phyloP scores from a whole-genome alignment of 2,113 vertebrate species.

The Nestor notabilis region DNA sequence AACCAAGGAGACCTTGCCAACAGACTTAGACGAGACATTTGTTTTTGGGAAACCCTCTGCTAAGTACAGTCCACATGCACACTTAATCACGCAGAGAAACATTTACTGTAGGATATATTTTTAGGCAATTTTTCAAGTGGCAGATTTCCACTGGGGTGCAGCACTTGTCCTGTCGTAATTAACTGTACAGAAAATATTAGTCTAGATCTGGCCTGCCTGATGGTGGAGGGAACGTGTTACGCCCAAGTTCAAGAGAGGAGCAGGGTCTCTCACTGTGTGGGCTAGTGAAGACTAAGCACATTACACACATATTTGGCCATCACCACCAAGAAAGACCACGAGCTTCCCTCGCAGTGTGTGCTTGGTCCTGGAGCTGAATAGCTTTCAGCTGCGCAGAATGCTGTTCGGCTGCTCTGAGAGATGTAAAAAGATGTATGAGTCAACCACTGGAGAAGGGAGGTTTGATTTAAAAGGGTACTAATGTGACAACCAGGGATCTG shows the following conservation, averaged over 20 bases:
- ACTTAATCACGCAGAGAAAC: constrained; percentile 47
- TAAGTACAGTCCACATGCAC: not conserved
- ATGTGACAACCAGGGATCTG: not conserved
- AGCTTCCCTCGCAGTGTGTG: constrained; percentile 12
- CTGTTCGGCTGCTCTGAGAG: constrained; percentile 16
- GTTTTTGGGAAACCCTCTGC: constrained; percentile 35
- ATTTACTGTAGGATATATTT: constrained; percentile 58
- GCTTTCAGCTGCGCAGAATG: constrained; percentile 50
- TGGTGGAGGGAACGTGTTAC: not conserved
- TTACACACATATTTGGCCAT: constrained; percentile 68
- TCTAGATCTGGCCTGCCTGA: not conserved
- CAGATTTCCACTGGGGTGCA: constrained; percentile 50
- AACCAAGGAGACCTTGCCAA: constrained; percentile 43
- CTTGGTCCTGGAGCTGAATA: constrained; percentile 28
- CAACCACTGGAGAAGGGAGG: constrained; percentile 7
- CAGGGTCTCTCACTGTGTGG: constrained; percentile 65
- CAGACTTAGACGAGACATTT: constrained; percentile 28
- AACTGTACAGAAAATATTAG: constrained; percentile 63
- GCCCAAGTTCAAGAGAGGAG: constrained; percentile 38
- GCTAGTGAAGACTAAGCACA: constrained; percentile 33
- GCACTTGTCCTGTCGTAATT: constrained; percentile 61
- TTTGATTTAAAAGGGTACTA: not conserved
- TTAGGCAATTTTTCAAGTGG: constrained; percentile 64
- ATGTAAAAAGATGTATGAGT: constrained; percentile 21
- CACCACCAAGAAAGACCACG: constrained; percentile 21